Evolutionary conservation across 2,113 vertebrate genomes (phyloP), one percentile per base, ranked within the genome.

Genomic region (Himantopus leucocephalus): DNA sequence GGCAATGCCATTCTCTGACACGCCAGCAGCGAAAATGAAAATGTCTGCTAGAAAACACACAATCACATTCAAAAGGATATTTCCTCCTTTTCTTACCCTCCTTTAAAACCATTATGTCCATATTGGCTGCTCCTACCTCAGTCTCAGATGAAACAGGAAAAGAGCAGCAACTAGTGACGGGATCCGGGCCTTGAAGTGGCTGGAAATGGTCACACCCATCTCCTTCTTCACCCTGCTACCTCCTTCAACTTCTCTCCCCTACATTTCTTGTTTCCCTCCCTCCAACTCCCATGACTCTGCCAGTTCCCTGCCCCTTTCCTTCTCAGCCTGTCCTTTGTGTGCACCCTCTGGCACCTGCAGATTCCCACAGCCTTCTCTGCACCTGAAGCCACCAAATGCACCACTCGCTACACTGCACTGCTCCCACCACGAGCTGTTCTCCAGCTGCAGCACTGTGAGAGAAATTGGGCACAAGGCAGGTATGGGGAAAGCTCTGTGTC

Each of bases 401-500:
- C 13, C 37, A 41, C 26, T 72, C 5, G 4, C 6, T 21, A 48
- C 16, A 39, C 29, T 47, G 27, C 52, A 47, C 0, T 43, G 43
- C 19, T 67, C 35, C 18, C 52, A 67, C 34, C 0, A 0, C 14
- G 32, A 86, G n/a, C 19, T 45, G 35, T 45, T 75, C 37, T 24
- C 35, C 17, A 30, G 12, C 27, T 53, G 19, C 26, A 83, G n/a
- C 37, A 34, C 16, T 16, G n/a, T 17, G 19, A 41, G n/a, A 73
- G 58, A 84, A 86, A 60, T 0, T 1, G 43, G 26, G 48, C 53
- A 22, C 24, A 32, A 68, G 53, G 32, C 23, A 74, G 22, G 39
- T 0, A 2, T 0, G 0, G 45, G 12, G 20, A 68, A 85, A 88
- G 19, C 35, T 72, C 24, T 27, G 56, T 7, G 18, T 63, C 41